Evolutionary conservation across 2,797 vertebrate genomes (phyloP).

Genomic region (Otolemur crassicaudatus): DNA sequence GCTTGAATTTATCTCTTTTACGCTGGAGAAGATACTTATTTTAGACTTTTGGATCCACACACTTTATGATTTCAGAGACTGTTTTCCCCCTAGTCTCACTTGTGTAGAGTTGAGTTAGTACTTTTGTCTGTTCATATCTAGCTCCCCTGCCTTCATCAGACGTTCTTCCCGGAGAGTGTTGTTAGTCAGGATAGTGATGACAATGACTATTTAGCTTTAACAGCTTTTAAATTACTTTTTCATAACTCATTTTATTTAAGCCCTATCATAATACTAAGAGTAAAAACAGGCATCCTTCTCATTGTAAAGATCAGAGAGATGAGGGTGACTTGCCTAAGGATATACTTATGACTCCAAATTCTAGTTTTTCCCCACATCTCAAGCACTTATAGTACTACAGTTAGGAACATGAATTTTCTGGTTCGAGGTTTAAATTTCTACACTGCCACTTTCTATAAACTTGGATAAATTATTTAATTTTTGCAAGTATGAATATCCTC

Average conservation of each 20-base stretch:
- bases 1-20: not conserved
- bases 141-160: not conserved
- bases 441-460: not conserved
- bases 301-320: not conserved
- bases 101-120: not conserved
- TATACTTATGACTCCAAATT: not conserved
- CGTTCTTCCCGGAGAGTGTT: not conserved
- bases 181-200: not conserved
- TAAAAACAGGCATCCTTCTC: not conserved
- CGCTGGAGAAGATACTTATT: not conserved
- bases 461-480: slow-evolving; percentile 14
- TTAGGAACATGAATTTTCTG: not conserved
- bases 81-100: not conserved
- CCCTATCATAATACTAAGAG: not conserved
- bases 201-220: not conserved
- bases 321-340: not conserved
- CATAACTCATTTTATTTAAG: not conserved
- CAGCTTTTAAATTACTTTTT: not conserved
- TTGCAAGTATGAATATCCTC: not conserved
- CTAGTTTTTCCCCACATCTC: not conserved
- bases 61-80: not conserved
- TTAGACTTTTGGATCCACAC: not conserved
- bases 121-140: not conserved
- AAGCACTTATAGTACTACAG: not conserved
- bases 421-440: not conserved